Evolutionary conservation across 1,140 invertebrate genomes (phyloP).

Genomic region (Bicyclus anynana): DNA sequence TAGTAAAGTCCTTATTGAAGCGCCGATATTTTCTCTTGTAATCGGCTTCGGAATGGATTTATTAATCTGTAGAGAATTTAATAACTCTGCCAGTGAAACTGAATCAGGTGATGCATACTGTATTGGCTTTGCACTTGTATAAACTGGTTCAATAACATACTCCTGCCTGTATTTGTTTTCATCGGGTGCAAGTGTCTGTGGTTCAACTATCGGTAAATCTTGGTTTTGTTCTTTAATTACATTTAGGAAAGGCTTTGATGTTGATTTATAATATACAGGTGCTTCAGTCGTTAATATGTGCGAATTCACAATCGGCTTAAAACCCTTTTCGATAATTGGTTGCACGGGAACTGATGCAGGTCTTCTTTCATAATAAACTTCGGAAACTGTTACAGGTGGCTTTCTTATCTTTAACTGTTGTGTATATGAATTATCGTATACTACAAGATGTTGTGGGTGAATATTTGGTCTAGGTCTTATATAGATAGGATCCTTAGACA

Average conservation of each 20-base stretch:
- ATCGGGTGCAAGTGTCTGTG: slow-evolving; percentile 18
- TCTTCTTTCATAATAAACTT: slow-evolving; percentile 61
- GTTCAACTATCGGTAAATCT: slow-evolving; percentile 26
- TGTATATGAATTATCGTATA: slow-evolving; percentile 36
- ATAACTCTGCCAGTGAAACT: slow-evolving; percentile 57
- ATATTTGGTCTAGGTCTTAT: slow-evolving; percentile 45
- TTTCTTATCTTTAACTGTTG: slow-evolving; percentile 44
- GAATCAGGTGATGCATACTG: slow-evolving; percentile 37
- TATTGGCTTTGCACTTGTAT: slow-evolving; percentile 28
- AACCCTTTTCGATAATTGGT: slow-evolving; percentile 62
- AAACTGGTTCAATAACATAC: slow-evolving; percentile 44
- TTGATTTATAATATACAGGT: slow-evolving; percentile 35
- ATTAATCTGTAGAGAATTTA: slow-evolving; percentile 83
- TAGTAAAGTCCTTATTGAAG: slow-evolving; percentile 85
- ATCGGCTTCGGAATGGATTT: slow-evolving; percentile 86
- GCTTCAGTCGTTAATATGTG: slow-evolving; percentile 33
- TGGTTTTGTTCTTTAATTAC: slow-evolving; percentile 31
- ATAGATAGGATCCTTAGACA: slow-evolving; percentile 45
- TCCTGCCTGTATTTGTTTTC: slow-evolving; percentile 36
- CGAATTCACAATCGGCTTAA: slow-evolving; percentile 61
- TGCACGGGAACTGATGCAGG: slow-evolving; percentile 29
- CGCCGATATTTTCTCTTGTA: slow-evolving; percentile 85
- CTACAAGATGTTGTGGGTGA: slow-evolving; percentile 37
- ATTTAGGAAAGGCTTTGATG: slow-evolving; percentile 20
- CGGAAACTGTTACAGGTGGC: slow-evolving; percentile 48